These are phyloP conservation scores for Andricus quercusramuli DNA, from an alignment of 2,888 invertebrate species.

Conservation along the genomic window DNA sequence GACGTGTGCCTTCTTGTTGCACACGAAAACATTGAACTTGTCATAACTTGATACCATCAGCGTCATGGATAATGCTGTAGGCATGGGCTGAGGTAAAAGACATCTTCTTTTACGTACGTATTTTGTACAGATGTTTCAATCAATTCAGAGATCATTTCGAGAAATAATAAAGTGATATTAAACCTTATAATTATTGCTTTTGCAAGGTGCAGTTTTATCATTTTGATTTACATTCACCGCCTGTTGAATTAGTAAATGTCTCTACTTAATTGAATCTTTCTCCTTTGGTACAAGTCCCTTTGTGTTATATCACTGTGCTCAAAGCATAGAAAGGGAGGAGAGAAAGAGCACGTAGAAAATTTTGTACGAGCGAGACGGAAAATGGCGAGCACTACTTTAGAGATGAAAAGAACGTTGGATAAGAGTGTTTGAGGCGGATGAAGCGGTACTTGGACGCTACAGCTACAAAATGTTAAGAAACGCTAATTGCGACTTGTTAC, in stretches of 20 bases:
- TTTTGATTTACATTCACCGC: not conserved
- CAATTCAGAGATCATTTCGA: too few relatives aligned
- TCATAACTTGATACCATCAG: too few relatives aligned
- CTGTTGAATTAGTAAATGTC: slow-evolving; percentile 14
- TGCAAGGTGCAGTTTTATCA: not conserved
- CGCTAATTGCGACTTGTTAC: slow-evolving; percentile 4
- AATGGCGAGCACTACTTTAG: not conserved
- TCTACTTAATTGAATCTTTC: slow-evolving; percentile 24
- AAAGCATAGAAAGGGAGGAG: not conserved
- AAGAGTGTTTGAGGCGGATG: slow-evolving; percentile 8
- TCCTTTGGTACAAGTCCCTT: not conserved
- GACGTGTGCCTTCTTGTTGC: too few relatives aligned
- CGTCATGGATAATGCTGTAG: too few relatives aligned
- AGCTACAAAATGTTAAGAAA: slow-evolving; percentile 5
- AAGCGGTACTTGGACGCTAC: not conserved
- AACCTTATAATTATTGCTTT: not conserved
- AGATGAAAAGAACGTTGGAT: not conserved
- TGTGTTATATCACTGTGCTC: not conserved
- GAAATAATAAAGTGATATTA: not conserved
- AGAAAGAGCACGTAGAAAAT: not conserved
- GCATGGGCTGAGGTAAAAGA: too few relatives aligned
- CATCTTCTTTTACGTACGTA: too few relatives aligned
- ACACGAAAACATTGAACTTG: too few relatives aligned
- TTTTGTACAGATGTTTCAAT: too few relatives aligned
- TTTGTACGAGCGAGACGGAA: slow-evolving; percentile 1